Evolutionary conservation across 2,797 vertebrate genomes (phyloP).

Genomic region (Gila robusta): DNA sequence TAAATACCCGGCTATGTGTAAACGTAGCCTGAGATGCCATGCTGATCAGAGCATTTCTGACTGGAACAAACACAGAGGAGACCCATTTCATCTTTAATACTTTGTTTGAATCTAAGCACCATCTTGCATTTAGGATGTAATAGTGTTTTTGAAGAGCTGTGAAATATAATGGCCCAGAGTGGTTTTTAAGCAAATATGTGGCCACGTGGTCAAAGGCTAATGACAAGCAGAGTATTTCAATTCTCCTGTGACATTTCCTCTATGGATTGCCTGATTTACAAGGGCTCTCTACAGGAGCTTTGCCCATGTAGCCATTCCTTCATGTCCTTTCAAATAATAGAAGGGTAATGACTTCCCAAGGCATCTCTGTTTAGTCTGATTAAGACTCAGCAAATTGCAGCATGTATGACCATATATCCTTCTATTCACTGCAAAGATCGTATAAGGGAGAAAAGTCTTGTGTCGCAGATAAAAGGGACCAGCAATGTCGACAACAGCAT

Average conservation of each 20-base stretch:
- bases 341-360: conserved; percentile 68
- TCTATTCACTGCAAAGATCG: conserved; percentile 40
- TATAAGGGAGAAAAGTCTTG: conserved; percentile 32
- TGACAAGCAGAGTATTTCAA: conserved; percentile 61
- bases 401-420: conserved; percentile 56
- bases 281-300: conserved; percentile 57
- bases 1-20: too few relatives aligned
- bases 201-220: conserved; percentile 65
- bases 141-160: conserved; percentile 40
- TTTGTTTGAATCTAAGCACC: conserved; percentile 10
- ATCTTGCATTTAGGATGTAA: conserved; percentile 18
- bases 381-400: conserved; percentile 59
- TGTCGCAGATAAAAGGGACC: background rate
- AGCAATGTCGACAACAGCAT: conserved; percentile 13
- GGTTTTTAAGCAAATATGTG: conserved; percentile 64
- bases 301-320: conserved; percentile 58
- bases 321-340: conserved; percentile 67
- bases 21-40: background rate
- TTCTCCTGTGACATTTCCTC: conserved; percentile 50
- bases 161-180: conserved; percentile 52
- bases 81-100: conserved; percentile 23
- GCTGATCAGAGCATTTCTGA: conserved; percentile 15
- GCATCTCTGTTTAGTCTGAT: conserved; percentile 65
- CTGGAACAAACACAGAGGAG: conserved; percentile 1
- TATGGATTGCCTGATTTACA: conserved; percentile 60